A percentile compares a stretch with the other conserved stretches of the same genome.
phyloP scores from a whole-genome alignment of 2,888 invertebrate genomes.

The Uropetala carovei region DNA sequence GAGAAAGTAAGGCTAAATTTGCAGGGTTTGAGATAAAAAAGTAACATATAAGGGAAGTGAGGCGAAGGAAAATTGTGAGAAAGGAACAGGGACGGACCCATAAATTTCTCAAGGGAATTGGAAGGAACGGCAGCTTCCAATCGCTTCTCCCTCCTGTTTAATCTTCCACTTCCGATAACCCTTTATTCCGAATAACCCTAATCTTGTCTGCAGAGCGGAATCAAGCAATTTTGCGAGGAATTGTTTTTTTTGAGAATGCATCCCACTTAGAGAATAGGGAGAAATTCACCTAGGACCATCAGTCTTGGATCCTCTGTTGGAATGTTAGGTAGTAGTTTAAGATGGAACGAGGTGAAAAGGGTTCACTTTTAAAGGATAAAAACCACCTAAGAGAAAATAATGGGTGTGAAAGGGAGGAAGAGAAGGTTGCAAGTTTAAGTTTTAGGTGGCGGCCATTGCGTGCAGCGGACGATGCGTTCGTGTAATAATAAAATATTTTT shows the following conservation, averaged over 20 bases:
- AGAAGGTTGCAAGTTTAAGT: not conserved
- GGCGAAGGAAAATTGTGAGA: no score
- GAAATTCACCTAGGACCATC: no score
- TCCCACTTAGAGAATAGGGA: no score
- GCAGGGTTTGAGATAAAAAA: no score
- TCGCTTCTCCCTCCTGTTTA: not conserved
- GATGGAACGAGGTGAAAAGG: not conserved
- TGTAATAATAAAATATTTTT: not conserved
- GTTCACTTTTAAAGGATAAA: not conserved
- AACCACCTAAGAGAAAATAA: not conserved
- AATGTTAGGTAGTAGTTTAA: not conserved
- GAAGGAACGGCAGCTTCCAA: not conserved
- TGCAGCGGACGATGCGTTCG: not conserved
- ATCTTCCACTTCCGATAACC: not conserved
- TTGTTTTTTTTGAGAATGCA: no score
- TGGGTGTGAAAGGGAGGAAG: not conserved
- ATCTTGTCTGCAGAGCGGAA: not conserved
- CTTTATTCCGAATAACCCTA: not conserved
- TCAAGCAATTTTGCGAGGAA: not conserved
- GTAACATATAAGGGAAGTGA: no score
- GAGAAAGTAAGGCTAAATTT: no score
- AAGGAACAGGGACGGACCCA: no score
- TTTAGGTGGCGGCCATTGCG: not conserved
- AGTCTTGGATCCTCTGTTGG: no score
- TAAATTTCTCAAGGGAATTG: no score